Base-by-base conservation (phyloP, 2,113 vertebrate species). In the Phycodurus eques region DNA sequence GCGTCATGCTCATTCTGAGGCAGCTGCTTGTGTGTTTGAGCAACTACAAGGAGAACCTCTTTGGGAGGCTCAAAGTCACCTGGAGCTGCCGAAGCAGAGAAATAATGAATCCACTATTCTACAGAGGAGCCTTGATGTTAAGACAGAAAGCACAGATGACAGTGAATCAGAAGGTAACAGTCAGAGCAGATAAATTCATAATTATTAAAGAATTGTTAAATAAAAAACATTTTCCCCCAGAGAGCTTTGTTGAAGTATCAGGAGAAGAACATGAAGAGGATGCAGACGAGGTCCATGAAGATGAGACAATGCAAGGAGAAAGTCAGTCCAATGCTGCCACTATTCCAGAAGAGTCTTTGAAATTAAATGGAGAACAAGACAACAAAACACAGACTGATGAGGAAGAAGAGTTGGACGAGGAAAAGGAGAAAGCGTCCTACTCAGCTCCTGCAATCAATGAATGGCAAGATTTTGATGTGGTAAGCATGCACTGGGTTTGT, bases 391-490 rank as follows among this genome's bases (percentile, higher is more conserved):
- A 81, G 19, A 44, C 13, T 5, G 66, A 54, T 33, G 14, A 22
- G 0, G n/a, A 81, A 35, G 82, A 89, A 43, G 82, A 89, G 35
- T 22, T 12, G 39, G 71, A 84, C 15, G 49, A 85, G 8, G 66
- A 17, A 67, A 59, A 22, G 43, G 64, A 78, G 53, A 6, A 22
- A 1, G 61, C 80, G 51, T 27, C 76, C 20, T 78, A 59, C 61
- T 53, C 49, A 42, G 62, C 90, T 31, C 80, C 68, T 22, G 83
- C 76, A 0, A 6, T 33, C 2, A 87, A 90, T 20, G 94, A 96
- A 65, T 98, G 97, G 96, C 91, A 95, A 78, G 86, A 96, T 65
- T 80, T 97, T 68, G 89, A 92, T 78, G 66, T 93, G 94, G 98
- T 71, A 31, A 33, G 59, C 15, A 35, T 35, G 13, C 13, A 13